phyloP scores from a whole-genome alignment of 2,113 vertebrate species.

The Nymphicus hollandicus region DNA sequence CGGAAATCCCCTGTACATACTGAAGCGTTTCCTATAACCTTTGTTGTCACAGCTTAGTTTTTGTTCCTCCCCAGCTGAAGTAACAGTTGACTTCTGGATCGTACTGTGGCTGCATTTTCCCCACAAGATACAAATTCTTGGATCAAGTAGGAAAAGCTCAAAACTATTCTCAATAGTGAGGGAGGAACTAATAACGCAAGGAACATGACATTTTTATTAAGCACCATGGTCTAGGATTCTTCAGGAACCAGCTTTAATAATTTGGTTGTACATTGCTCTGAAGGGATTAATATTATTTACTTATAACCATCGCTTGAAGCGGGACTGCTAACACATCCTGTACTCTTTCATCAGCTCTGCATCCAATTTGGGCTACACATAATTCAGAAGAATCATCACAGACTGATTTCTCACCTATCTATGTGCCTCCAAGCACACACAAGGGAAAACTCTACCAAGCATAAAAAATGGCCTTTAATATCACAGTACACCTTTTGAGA shows the following conservation, averaged over 20 bases:
- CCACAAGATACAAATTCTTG: background rate
- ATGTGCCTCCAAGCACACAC: slow-evolving; percentile 27
- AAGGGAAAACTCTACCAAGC: slow-evolving; percentile 30
- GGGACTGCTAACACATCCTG: slow-evolving; percentile 32
- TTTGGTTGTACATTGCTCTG: slow-evolving; percentile 53
- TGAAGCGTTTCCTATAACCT: background rate
- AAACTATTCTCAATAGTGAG: slow-evolving; percentile 35
- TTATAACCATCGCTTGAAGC: slow-evolving; percentile 10
- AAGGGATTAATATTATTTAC: slow-evolving; percentile 67
- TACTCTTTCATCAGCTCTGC: slow-evolving; percentile 11
- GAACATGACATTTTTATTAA: slow-evolving; percentile 68
- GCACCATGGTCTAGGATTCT: slow-evolving; percentile 25
- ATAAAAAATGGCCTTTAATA: slow-evolving; percentile 71
- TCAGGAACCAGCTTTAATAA: slow-evolving; percentile 60
- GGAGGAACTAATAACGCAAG: slow-evolving; percentile 57
- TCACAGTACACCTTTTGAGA: slow-evolving; percentile 57
- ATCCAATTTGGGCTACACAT: slow-evolving; percentile 16
- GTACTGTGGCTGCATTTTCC: background rate
- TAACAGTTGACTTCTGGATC: background rate
- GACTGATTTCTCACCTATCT: background rate
- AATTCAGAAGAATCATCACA: slow-evolving; percentile 58
- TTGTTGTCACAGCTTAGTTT: background rate
- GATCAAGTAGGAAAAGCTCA: slow-evolving; percentile 39
- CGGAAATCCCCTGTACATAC: background rate
- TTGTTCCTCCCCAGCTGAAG: background rate